These are phyloP conservation scores for Ecliptopera silaceata DNA, from an alignment of 2,888 invertebrate species.

Conservation along the genomic window DNA sequence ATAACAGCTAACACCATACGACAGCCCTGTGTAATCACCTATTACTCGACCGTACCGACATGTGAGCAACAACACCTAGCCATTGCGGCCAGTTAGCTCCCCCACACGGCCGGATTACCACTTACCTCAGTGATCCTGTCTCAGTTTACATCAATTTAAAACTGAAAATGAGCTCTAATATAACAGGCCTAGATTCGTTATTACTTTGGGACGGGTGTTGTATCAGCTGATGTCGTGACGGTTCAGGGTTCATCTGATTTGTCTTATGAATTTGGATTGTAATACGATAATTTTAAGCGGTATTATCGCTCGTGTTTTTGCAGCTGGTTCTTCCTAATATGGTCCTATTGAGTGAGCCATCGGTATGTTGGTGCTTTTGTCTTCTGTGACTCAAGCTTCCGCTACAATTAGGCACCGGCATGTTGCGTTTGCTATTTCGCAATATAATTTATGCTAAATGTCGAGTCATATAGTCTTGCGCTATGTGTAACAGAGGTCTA, in stretches of 20 bases:
- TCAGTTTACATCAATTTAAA: background rate
- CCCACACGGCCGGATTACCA: slow-evolving; percentile 61
- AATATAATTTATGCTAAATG: slow-evolving; percentile 18
- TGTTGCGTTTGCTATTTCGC: slow-evolving; percentile 19
- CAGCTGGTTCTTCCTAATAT: background rate
- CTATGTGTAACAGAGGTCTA: slow-evolving; percentile 1
- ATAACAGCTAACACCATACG: slow-evolving; percentile 16
- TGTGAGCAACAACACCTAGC: slow-evolving; percentile 49
- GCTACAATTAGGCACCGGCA: slow-evolving; percentile 18
- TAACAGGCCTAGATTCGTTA: slow-evolving; percentile 1
- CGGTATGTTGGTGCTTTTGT: background rate
- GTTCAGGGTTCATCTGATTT: background rate
- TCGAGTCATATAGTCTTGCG: background rate
- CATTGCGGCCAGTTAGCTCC: slow-evolving; percentile 52
- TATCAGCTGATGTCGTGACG: background rate
- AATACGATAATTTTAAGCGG: background rate
- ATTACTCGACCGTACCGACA: slow-evolving; percentile 58
- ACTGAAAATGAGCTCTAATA: slow-evolving; percentile 2
- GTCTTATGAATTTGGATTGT: background rate
- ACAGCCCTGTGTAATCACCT: slow-evolving; percentile 49
- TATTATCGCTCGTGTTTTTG: background rate
- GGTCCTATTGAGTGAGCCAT: background rate
- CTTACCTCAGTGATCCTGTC: slow-evolving; percentile 50
- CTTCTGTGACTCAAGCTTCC: slow-evolving; percentile 45
- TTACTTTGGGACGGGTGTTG: background rate